Conservation (phyloP, 2,888 invertebrate species). For the Cremastinae sp. region DNA sequence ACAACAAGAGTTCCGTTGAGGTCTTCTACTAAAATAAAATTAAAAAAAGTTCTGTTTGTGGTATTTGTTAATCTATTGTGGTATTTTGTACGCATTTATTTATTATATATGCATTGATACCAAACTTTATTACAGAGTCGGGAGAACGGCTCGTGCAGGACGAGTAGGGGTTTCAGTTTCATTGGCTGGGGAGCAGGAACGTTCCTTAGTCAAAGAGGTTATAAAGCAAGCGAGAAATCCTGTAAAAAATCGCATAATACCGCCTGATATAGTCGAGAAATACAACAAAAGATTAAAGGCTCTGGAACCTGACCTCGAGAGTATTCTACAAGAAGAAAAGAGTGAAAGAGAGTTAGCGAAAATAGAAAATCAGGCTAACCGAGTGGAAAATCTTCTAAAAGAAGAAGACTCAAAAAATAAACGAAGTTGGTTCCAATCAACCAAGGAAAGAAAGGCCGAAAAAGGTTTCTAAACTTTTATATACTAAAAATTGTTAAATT, state of each 20-base stretch:
- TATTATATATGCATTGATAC: too few species aligned
- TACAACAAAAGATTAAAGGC: constrained; percentile 88
- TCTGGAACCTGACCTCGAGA: constrained; percentile 90
- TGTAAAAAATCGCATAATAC: constrained; percentile 93
- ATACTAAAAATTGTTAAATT: too few species aligned
- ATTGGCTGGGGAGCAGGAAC: constrained; percentile 95
- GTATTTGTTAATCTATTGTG: neutral
- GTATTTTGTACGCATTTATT: too few species aligned
- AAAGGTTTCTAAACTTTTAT: constrained; percentile 84
- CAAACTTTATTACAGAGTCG: constrained; percentile 83
- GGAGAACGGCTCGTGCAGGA: constrained; percentile 97
- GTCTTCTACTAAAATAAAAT: too few species aligned
- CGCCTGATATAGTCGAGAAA: constrained; percentile 93
- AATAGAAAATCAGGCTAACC: constrained; percentile 91
- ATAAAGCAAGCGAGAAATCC: constrained; percentile 92
- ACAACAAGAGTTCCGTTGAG: too few species aligned
- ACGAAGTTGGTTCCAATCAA: constrained; percentile 93
- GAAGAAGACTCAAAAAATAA: constrained; percentile 79
- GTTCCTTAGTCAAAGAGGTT: constrained; percentile 94
- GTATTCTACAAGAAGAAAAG: constrained; percentile 91
- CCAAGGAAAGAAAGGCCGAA: constrained; percentile 88
- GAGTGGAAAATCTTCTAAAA: constrained; percentile 85
- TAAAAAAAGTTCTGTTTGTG: too few species aligned
- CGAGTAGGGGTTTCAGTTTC: constrained; percentile 96
- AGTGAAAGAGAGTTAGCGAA: constrained; percentile 90